Percentiles rank a stretch among this genome's conserved stretches.
These are phyloP conservation scores for Ylistrum balloti DNA, from an alignment of 1,140 invertebrate genomes.

Conservation along the genomic window DNA sequence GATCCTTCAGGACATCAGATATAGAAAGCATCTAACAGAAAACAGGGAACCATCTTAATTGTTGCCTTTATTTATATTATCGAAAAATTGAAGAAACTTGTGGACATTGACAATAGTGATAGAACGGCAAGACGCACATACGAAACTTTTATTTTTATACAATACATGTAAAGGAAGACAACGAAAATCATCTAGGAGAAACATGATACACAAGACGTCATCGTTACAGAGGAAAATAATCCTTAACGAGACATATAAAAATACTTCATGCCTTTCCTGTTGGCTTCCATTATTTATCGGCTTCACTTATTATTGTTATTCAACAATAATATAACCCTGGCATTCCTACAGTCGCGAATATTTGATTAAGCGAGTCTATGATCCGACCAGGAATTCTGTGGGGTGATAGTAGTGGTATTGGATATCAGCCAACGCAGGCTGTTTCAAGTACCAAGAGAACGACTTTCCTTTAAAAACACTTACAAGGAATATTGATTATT, in stretches of 20 bases:
- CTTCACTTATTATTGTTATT: not conserved
- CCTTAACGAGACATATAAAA: not conserved
- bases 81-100: too few species aligned
- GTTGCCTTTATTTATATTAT: too few species aligned
- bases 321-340: not conserved
- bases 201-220: not conserved
- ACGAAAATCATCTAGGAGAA: not conserved
- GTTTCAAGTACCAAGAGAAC: not conserved
- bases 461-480: conserved; percentile 38
- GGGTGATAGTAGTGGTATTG: not conserved
- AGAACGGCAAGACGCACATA: too few species aligned
- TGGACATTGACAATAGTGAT: too few species aligned
- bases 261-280: conserved; percentile 18
- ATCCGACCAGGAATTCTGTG: not conserved
- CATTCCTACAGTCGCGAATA: conserved; percentile 4
- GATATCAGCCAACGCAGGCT: conserved; percentile 21
- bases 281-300: not conserved
- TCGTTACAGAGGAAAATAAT: not conserved
- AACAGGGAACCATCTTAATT: too few species aligned
- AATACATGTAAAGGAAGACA: too few species aligned
- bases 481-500: conserved; percentile 27
- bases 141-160: too few species aligned
- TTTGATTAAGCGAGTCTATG: conserved; percentile 39
- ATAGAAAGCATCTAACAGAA: too few species aligned
- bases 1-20: too few species aligned